phyloP scores from a whole-genome alignment of 2,797 vertebrate species.

The Lerista edwardsae region DNA sequence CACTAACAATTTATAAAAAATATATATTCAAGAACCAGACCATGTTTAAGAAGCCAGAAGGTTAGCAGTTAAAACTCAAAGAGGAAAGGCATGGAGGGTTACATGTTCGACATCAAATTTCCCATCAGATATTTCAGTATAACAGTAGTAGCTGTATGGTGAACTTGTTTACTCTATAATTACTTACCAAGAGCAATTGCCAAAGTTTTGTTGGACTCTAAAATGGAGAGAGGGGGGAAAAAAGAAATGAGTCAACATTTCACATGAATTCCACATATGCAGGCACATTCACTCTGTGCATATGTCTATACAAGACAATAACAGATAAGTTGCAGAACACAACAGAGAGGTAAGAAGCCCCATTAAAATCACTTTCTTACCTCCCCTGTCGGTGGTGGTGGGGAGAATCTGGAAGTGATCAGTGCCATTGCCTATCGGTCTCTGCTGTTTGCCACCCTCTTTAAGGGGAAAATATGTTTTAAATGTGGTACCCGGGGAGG shows the following conservation, averaged over 20 bases:
- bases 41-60: background rate
- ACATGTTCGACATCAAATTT: background rate
- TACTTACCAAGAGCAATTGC: slow-evolving; percentile 5
- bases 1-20: background rate
- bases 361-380: no score
- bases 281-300: no score
- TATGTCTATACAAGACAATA: no score
- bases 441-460: no score
- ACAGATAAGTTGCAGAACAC: no score
- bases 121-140: background rate
- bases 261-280: background rate
- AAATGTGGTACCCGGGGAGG: no score
- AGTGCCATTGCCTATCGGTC: no score
- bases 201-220: background rate
- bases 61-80: background rate
- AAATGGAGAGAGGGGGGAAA: background rate
- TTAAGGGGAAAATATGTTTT: no score
- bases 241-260: background rate
- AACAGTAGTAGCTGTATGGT: background rate
- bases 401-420: no score
- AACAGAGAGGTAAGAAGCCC: no score
- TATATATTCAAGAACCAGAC: background rate
- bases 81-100: background rate
- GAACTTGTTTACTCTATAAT: background rate
- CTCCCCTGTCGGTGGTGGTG: no score